A percentile compares a stretch with the other conserved stretches of the same genome.
Evolutionary conservation across 2,797 vertebrate genomes (phyloP).

Genomic region (Macropodus opercularis): DNA sequence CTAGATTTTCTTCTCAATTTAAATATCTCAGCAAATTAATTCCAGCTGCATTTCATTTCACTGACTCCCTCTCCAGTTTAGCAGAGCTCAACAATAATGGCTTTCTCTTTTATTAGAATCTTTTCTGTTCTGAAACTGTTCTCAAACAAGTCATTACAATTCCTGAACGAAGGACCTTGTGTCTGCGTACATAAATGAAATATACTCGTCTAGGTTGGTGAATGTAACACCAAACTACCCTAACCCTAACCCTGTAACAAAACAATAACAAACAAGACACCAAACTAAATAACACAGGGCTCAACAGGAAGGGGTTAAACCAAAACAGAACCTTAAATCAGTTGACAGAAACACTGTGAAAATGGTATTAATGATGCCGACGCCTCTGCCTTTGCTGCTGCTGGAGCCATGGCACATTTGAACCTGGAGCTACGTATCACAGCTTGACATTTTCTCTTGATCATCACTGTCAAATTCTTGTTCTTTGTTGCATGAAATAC

Average conservation of each 20-base stretch:
- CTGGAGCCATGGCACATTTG: too few species aligned
- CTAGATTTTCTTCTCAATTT: slow-evolving; percentile 5
- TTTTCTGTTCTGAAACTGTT: too few species aligned
- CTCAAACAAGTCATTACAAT: slow-evolving; percentile 10
- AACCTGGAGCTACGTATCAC: slow-evolving; percentile 23
- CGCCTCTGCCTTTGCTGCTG: too few species aligned
- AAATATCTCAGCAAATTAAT: slow-evolving; percentile 14
- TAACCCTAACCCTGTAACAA: too few species aligned
- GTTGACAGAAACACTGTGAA: too few species aligned
- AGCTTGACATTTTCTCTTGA: slow-evolving; percentile 27
- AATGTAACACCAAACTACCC: too few species aligned
- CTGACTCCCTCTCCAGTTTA: slow-evolving; percentile 1
- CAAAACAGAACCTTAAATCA: too few species aligned
- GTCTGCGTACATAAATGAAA: neutral
- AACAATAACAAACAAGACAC: too few species aligned
- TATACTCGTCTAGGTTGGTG: too few species aligned
- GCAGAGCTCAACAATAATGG: slow-evolving; percentile 14
- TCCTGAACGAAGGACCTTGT: slow-evolving; percentile 3
- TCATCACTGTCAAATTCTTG: neutral
- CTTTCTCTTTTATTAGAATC: slow-evolving; percentile 20
- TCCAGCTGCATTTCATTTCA: slow-evolving; percentile 8
- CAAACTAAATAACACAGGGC: too few species aligned
- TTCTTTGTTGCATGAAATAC: neutral
- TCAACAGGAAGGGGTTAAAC: too few species aligned
- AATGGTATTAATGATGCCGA: too few species aligned